Base-by-base conservation (phyloP, 2,113 vertebrate genomes). In the Macrotus californicus region DNA sequence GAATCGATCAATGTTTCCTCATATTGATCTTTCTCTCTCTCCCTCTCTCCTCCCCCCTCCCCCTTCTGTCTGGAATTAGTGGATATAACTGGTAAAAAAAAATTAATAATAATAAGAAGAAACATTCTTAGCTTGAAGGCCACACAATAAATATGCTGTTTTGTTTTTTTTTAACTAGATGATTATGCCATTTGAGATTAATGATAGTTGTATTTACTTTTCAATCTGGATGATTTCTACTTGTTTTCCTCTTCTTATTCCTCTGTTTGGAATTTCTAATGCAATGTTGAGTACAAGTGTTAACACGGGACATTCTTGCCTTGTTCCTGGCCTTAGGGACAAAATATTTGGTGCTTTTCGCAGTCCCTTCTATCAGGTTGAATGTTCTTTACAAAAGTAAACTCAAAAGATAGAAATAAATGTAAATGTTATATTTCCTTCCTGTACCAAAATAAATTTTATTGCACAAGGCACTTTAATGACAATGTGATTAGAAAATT, bases 401-500 rank as follows among this genome's bases (percentile, higher is more conserved):
- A 50, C 22, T 5, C 64, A 10, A 36, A 92, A 82, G 15, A 41
- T 15, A 46, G 6, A 24, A 64, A 50, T 64, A 15, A 31, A 50
- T 36, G 2, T 54, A 83, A 92, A 61, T 76, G 4, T 21, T 21
- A n/a, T 3, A 52, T 83, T 73, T 94, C 43, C 16, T 56, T 64
- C n/a, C 0, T 12, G 34, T 39, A 50, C 4, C 12, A 9, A 19
- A 91, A 21, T 59, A 67, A 13, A 46, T 77, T 76, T 56, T 52
- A 46, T 41, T 85, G 1, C 5, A 91, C 77, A 83, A 89, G 70
- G 73, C 95, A 96, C 85, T 96, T 86, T 95, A 98, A 97, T 97
- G 81, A 48, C 19, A 8, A 84, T 2, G 73, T 97, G 96, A 97
- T 97, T 93, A 96, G 89, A 92, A 96, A 97, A 97, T 94, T 94